Conservation (phyloP, 2,113 vertebrate species). For the Polyodon spathula region DNA sequence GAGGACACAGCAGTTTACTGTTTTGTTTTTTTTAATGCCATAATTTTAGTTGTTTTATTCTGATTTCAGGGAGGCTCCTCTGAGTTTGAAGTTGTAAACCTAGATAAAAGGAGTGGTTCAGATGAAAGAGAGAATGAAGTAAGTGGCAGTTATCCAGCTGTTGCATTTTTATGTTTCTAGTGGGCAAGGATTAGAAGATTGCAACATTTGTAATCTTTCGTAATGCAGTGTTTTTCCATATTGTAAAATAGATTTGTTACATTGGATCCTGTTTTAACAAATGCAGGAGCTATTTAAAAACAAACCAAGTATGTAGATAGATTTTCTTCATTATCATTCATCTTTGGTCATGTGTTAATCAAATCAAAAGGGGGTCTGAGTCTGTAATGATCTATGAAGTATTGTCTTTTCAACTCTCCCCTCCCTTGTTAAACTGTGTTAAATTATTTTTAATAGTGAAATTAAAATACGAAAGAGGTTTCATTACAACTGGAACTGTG, state of each 20-base stretch:
- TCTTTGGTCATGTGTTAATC: too few relatives aligned
- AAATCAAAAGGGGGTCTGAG: too few relatives aligned
- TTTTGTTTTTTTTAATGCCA: conserved; percentile 10
- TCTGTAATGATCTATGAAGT: too few relatives aligned
- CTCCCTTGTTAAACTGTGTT: too few relatives aligned
- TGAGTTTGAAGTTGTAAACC: conserved; percentile 73
- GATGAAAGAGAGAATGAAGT: conserved; percentile 52
- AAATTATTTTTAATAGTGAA: too few relatives aligned
- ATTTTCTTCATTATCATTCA: too few relatives aligned
- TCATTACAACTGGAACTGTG: too few relatives aligned
- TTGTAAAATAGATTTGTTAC: not conserved
- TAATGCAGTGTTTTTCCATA: not conserved
- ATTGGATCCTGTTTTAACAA: not conserved
- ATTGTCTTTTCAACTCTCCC: too few relatives aligned
- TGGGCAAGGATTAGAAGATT: not conserved
- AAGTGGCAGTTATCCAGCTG: conserved; percentile 28
- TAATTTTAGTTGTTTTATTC: not conserved
- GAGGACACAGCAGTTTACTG: too few relatives aligned
- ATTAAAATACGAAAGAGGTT: too few relatives aligned
- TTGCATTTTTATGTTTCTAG: not conserved
- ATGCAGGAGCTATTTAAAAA: too few relatives aligned
- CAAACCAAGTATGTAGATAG: too few relatives aligned
- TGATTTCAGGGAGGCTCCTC: conserved; percentile 66
- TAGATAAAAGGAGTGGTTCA: conserved; percentile 48
- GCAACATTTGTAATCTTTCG: not conserved